Conservation (phyloP, 2,888 invertebrate species). For the Caenorhabditis angaria region DNA sequence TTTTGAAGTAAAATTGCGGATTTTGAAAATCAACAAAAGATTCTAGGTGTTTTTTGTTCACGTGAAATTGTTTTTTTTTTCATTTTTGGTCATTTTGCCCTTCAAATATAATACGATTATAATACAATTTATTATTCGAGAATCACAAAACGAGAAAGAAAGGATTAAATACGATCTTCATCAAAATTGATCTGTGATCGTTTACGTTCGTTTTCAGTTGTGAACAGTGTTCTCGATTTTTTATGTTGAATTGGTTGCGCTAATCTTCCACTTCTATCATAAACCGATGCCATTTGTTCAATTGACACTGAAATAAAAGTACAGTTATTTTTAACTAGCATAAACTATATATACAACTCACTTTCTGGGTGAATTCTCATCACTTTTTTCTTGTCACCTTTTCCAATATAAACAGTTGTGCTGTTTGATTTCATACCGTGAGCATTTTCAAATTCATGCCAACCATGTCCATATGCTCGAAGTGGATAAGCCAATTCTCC, state of each 20-base stretch:
- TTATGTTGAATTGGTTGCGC: conserved; percentile 16
- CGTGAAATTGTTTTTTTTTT: too few species aligned
- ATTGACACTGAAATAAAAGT: conserved; percentile 47
- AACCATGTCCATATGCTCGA: conserved; percentile 67
- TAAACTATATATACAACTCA: conserved; percentile 9
- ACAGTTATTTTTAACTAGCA: background rate
- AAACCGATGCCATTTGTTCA: conserved; percentile 55
- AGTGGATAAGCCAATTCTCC: conserved; percentile 64
- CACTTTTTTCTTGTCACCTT: conserved; percentile 25
- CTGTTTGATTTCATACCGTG: conserved; percentile 31
- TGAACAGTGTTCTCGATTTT: conserved; percentile 34
- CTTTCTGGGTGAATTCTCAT: conserved; percentile 43
- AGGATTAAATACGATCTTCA: conserved; percentile 2
- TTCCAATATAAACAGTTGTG: conserved; percentile 27
- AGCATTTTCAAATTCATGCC: conserved; percentile 54
- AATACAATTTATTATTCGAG: background rate
- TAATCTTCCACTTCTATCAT: conserved; percentile 43
- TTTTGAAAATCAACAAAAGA: too few species aligned
- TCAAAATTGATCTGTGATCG: conserved; percentile 23
- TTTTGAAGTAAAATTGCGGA: too few species aligned
- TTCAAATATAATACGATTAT: conserved; percentile 3
- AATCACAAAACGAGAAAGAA: conserved; percentile 3
- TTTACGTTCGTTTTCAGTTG: conserved; percentile 26
- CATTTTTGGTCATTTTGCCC: too few species aligned
- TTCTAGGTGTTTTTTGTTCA: too few species aligned